Evolutionary conservation across 2,888 invertebrate genomes (phyloP).

Genomic region (Philereme transversata): DNA sequence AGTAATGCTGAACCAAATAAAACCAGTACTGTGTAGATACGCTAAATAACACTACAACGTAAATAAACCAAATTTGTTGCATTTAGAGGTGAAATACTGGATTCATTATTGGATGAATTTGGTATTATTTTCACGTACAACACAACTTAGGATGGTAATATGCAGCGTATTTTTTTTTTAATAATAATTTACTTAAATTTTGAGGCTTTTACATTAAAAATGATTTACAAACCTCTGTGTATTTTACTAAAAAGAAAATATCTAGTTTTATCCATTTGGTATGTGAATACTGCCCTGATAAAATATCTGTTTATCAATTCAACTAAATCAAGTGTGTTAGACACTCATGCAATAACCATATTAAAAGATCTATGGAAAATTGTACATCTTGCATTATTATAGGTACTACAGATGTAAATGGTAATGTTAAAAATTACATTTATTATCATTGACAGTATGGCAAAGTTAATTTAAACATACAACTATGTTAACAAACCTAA

Average conservation of each 20-base stretch:
- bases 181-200: too few relatives aligned
- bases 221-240: slow-evolving; percentile 48
- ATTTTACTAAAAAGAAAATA: slow-evolving; percentile 39
- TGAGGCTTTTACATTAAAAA: too few relatives aligned
- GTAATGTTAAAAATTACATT: not conserved
- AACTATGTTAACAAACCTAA: slow-evolving; percentile 21
- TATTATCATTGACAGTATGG: slow-evolving; percentile 11
- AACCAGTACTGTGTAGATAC: slow-evolving; percentile 20
- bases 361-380: not conserved
- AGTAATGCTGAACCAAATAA: slow-evolving; percentile 5
- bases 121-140: slow-evolving; percentile 1
- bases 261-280: slow-evolving; percentile 75
- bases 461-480: slow-evolving; percentile 15
- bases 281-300: slow-evolving; percentile 75
- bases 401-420: not conserved
- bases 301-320: slow-evolving; percentile 49
- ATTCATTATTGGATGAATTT: slow-evolving; percentile 1
- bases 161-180: too few relatives aligned
- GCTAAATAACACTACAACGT: slow-evolving; percentile 36
- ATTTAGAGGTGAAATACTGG: slow-evolving; percentile 41
- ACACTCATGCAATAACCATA: not conserved
- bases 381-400: slow-evolving; percentile 3
- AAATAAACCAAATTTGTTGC: slow-evolving; percentile 41
- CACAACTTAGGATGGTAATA: not conserved
- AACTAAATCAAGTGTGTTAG: slow-evolving; percentile 2